Base-by-base conservation (phyloP, 37 sponge, comb jelly and placozoan genomes). In the Petrosia ficiformis region DNA sequence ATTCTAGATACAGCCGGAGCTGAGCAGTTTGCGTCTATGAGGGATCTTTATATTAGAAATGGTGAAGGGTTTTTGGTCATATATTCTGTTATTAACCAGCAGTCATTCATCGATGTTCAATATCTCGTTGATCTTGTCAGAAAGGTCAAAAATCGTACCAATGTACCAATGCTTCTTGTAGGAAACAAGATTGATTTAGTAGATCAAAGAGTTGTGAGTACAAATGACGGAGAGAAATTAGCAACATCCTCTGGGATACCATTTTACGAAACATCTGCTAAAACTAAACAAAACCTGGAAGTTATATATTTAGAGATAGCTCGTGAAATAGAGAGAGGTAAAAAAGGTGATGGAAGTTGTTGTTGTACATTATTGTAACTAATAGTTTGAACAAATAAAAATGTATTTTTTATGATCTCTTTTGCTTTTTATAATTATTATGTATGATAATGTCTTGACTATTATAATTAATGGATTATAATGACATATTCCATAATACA, bases 31-130 rank as follows among this genome's bases (percentile, higher is more conserved):
- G n/a, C n/a, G n/a, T n/a, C n/a, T n/a, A n/a, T n/a, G n/a, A n/a
- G n/a, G 4, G 90, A 89, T 39, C 81, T 89, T 3, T 89, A 89
- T 73, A 89, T 89, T 25, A 87, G 85, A 77, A 89, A 89, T 73
- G 85, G 90, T 26, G 81, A 89, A 58, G 90, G 90, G 8, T 89
- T 89, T 42, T 70, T 89, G 1, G 69, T 89, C 29, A 85, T 89
- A 35, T 89, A 89, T 57, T 82, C 83, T 2, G 85, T 86, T 28
- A 65, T 79, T 2, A 72, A 89, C 72, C 80, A 73, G 21, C 85
- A 89, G 42, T 68, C 85, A 8, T 87, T 89, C 59, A 54, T 69
- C 1, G 77, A 86, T 28, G 76, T 87, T 1, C 65, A 80, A 25
- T 59, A 76, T 3, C 63, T 89, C 65, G 39, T 74, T 40, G 85